These are phyloP conservation scores for Eledone cirrhosa DNA, from an alignment of 2,888 invertebrate species.

Conservation along the genomic window DNA sequence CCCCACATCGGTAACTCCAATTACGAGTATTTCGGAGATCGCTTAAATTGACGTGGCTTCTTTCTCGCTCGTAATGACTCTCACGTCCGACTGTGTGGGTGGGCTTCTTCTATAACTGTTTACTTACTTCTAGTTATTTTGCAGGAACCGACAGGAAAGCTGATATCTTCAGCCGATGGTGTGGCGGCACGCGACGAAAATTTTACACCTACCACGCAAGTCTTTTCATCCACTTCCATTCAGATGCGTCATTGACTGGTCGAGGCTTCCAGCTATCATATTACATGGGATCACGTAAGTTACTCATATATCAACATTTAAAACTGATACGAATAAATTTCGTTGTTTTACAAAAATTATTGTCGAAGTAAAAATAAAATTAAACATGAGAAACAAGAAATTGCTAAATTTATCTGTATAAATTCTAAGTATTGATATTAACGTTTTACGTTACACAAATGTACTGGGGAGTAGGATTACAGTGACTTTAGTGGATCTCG, in stretches of 20 bases:
- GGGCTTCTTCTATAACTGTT: slow-evolving; percentile 20
- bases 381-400: too few relatives aligned
- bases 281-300: slow-evolving; percentile 30
- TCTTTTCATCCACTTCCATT: slow-evolving; percentile 26
- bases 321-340: too few relatives aligned
- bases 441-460: too few relatives aligned
- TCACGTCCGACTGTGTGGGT: not conserved
- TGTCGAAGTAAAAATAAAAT: too few relatives aligned
- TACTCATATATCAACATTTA: not conserved
- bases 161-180: slow-evolving; percentile 29
- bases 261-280: slow-evolving; percentile 22
- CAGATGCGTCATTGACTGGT: slow-evolving; percentile 9
- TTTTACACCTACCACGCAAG: slow-evolving; percentile 25
- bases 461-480: too few relatives aligned
- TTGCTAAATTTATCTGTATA: too few relatives aligned
- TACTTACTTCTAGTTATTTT: slow-evolving; percentile 27
- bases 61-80: not conserved
- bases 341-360: too few relatives aligned
- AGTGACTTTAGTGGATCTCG: too few relatives aligned
- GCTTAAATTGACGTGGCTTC: too few relatives aligned
- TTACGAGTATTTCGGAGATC: too few relatives aligned
- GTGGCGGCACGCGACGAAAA: slow-evolving; percentile 22
- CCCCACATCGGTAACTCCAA: too few relatives aligned
- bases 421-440: too few relatives aligned
- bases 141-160: slow-evolving; percentile 22